A percentile compares a stretch with the other conserved stretches of the same genome.
These are phyloP conservation scores for Cromileptes altivelis DNA, from an alignment of 2,113 vertebrate species.

Conservation along the genomic window DNA sequence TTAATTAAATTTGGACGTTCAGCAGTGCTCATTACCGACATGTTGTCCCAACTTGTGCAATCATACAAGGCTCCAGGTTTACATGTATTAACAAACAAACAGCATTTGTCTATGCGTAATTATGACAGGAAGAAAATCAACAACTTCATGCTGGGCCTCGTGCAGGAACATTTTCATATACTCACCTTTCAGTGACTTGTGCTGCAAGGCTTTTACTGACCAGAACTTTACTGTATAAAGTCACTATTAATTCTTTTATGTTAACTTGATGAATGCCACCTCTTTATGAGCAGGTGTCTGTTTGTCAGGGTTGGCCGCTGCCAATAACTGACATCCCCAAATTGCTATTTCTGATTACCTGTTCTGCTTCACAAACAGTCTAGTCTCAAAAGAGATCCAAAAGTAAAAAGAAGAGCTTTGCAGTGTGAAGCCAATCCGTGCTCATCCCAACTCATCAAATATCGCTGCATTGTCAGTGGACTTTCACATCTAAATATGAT, in stretches of 20 bases:
- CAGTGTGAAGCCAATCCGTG: neutral
- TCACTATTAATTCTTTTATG: neutral
- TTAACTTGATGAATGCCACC: neutral
- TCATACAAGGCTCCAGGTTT: neutral
- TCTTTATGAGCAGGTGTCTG: neutral
- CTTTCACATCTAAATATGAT: too few relatives aligned
- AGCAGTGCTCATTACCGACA: neutral
- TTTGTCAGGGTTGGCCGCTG: too few relatives aligned
- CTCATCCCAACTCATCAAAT: too few relatives aligned
- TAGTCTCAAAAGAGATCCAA: neutral
- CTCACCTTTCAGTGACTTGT: too few relatives aligned
- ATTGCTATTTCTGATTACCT: neutral
- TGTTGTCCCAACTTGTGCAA: neutral
- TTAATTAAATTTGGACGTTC: conserved; percentile 22
- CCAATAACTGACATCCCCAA: neutral
- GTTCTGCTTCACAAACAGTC: neutral
- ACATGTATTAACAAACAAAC: neutral
- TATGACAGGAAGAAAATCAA: neutral
- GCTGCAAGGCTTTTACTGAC: neutral
- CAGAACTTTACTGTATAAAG: neutral
- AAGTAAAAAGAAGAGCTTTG: neutral
- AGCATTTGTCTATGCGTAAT: neutral
- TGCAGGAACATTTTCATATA: neutral
- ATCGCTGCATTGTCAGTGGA: too few relatives aligned
- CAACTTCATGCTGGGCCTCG: neutral